Percentiles rank a stretch among this genome's conserved stretches.
Evolutionary conservation across 1,140 invertebrate species (phyloP).

Genomic region (Bombus cullumanus): DNA sequence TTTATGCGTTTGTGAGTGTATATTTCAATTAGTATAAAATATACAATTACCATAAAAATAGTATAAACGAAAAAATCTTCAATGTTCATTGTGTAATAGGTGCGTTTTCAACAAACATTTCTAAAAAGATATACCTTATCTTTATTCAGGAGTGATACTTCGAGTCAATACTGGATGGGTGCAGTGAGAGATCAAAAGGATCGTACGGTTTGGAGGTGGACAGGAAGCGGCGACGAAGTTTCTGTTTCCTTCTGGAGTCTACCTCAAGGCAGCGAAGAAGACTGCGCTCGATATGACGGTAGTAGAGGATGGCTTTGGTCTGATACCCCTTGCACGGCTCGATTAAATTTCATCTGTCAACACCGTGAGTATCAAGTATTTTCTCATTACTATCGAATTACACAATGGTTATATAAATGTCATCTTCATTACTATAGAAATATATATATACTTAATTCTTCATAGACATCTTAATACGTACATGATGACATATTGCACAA

Average conservation of each 20-base stretch:
- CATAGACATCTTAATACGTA: too few relatives aligned
- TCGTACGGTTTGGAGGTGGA: slow-evolving; percentile 94
- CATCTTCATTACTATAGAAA: neutral
- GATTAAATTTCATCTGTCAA: slow-evolving; percentile 96
- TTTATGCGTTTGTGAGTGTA: too few relatives aligned
- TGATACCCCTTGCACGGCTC: slow-evolving; percentile 93
- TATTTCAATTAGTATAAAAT: too few relatives aligned
- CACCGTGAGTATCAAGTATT: slow-evolving; percentile 89
- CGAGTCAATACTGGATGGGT: slow-evolving; percentile 97
- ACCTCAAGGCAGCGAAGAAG: slow-evolving; percentile 89
- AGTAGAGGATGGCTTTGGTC: slow-evolving; percentile 97
- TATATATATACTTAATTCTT: too few relatives aligned
- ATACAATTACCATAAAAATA: neutral
- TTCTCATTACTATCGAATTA: slow-evolving; percentile 19
- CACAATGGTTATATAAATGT: neutral
- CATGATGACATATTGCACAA: too few relatives aligned
- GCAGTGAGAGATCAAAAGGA: slow-evolving; percentile 92
- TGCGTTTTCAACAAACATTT: neutral
- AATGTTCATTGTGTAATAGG: neutral
- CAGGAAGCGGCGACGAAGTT: slow-evolving; percentile 91
- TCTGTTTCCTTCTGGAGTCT: slow-evolving; percentile 96
- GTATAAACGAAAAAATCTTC: neutral
- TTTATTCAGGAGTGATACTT: slow-evolving; percentile 90
- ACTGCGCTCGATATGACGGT: slow-evolving; percentile 95
- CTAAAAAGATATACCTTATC: neutral